phyloP scores from a whole-genome alignment of 2,113 vertebrate species.

The Leiothrix lutea region DNA sequence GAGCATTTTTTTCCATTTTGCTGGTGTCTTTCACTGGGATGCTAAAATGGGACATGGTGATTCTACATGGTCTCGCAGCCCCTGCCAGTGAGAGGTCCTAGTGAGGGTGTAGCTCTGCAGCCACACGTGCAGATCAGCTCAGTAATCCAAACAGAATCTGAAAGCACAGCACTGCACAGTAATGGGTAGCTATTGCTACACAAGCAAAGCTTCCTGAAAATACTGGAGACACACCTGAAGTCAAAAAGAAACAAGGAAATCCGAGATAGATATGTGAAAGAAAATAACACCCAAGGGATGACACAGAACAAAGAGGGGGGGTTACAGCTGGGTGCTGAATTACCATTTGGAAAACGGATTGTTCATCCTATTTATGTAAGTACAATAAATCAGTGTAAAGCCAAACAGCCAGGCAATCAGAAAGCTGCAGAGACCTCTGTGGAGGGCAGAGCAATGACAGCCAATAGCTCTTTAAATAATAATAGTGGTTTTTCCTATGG shows the following conservation, averaged over 20 bases:
- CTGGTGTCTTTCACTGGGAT: neutral
- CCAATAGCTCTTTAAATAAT: constrained; percentile 42
- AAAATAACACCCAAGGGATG: neutral
- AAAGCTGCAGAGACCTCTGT: neutral
- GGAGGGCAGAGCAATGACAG: constrained; percentile 38
- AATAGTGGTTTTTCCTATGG: constrained; percentile 3
- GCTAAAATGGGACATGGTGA: neutral
- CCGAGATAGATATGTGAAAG: neutral
- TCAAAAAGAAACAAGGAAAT: neutral
- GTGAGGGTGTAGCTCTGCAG: neutral
- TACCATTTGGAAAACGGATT: neutral
- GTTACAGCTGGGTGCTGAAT: neutral
- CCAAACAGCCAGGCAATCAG: neutral
- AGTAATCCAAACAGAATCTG: neutral
- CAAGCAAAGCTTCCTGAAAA: neutral
- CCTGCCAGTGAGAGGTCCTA: neutral
- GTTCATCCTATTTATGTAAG: neutral
- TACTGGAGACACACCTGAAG: neutral
- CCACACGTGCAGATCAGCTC: neutral
- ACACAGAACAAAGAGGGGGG: neutral
- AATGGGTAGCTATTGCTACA: neutral
- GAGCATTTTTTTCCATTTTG: neutral
- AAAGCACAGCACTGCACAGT: neutral
- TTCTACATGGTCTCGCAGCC: neutral
- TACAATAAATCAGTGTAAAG: neutral